Evolutionary conservation across 2,797 vertebrate species (phyloP), one percentile per base, ranked within the genome.

Genomic region (Myotis vivesi): DNA sequence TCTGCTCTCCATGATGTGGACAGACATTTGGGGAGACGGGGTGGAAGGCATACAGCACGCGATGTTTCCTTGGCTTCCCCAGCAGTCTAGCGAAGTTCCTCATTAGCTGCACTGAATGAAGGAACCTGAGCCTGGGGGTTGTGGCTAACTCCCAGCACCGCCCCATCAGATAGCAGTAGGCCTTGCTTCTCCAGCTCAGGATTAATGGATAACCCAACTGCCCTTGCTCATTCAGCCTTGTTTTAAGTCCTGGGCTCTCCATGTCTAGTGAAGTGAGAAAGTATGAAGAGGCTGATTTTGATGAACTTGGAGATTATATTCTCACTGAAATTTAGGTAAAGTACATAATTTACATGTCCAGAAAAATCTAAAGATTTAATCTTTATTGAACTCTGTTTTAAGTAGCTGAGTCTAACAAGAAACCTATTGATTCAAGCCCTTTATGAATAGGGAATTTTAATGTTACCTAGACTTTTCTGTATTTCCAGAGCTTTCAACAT

Each of bases 381-480:
- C 19, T 69, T 93, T 79, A 86, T 69, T 96, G 66, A 95, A 77
- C n/a, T 86, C 64, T 62, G 41, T 73, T 55, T 16, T 68, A 76
- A 68, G 57, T 66, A 89, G 75, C 25, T 66, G 51, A 92, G 51
- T 92, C 83, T 71, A 95, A 90, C 13, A 94, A 57, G 44, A 94
- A 96, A 87, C 6, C 25, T 73, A 57, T 22, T 57, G 53, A 95
- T 44, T 62, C 9, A 79, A 51, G 15, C 46, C 57, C 68, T 94
- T 93, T 85, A 62, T 53, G 23, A 90, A 13, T 22, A 81, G 53
- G 84, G 75, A 49, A 81, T 72, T 84, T 93, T 82, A 94, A 68
- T 82, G 51, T 81, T 66, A 57, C 30, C 51, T 49, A 64, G 22
- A 76, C 38, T 44, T 77, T 66, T 76, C 49, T 49, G 7, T 49